Evolutionary conservation across 1,140 invertebrate genomes (phyloP), one percentile per base, ranked within the genome.

Genomic region (Drosophila cardini): DNA sequence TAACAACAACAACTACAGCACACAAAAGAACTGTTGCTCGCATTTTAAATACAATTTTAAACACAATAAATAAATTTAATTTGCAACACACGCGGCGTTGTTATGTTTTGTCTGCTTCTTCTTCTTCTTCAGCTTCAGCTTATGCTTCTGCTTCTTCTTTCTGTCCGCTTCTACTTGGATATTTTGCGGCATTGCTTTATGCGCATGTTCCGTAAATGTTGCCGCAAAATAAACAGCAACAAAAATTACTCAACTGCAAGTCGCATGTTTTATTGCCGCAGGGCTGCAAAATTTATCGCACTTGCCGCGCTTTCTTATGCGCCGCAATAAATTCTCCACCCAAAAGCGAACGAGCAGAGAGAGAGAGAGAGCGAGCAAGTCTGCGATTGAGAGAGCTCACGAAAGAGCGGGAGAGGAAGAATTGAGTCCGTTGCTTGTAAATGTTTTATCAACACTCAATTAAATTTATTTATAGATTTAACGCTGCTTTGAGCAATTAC

Each of bases 281-380:
- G 82, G 74, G 82, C 75, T 72, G 70, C 73, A 76, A 65, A 86
- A 91, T 91, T 91, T 89, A 91, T 86, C 62, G 68, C 73, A 71
- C 76, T 77, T 79, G 58, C 71, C 68, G 76, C 80, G 69, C 67
- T 78, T 76, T 72, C 69, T 69, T 77, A 63, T 68, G 71, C 53
- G 71, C 48, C 50, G 70, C 56, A 40, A 45, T 67, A 69, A 77
- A 80, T 80, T 74, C 21, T 26, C 67, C 52, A 68, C 40, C 6
- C 64, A 68, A 18, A 26, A 40, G 45, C 13, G 56, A 64, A 13
- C 32, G 30, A 36, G 30, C 21, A n/a, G 53, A 43, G 38, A 63
- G 48, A 16, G 48, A 2, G 30, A 48, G 53, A 64, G 21, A 13
- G 58, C 52, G 26, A 16, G 16, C 15, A 55, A n/a, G 26, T n/a